Percentiles rank a stretch among this genome's conserved stretches.
Conservation (phyloP, 2,797 vertebrate species). For the Mus caroli region DNA sequence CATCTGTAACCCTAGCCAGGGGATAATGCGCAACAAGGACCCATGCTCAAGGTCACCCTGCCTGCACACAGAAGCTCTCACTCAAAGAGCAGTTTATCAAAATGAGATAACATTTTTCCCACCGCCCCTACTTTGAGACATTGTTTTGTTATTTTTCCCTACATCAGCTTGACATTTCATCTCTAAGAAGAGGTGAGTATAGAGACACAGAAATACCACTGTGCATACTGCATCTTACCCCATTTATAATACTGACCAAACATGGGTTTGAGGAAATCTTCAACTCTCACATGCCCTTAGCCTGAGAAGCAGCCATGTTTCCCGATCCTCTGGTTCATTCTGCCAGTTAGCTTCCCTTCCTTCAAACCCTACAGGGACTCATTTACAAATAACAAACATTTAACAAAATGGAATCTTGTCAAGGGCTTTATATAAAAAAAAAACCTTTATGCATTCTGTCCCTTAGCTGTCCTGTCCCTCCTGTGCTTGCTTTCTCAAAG, state of each 20-base stretch:
- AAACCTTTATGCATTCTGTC: conserved; percentile 49
- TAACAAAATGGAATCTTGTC: conserved; percentile 34
- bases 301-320: conserved; percentile 19
- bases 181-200: conserved; percentile 44
- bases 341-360: conserved; percentile 20
- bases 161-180: not conserved
- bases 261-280: not conserved
- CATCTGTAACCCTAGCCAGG: not conserved
- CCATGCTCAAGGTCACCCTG: not conserved
- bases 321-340: not conserved
- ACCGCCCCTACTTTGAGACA: conserved; percentile 25
- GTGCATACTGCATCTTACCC: not conserved
- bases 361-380: not conserved
- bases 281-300: not conserved
- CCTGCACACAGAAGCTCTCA: not conserved
- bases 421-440: not conserved
- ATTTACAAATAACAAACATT: conserved; percentile 62
- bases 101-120: not conserved
- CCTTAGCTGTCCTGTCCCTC: conserved; percentile 18
- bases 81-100: not conserved
- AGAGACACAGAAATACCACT: conserved; percentile 42
- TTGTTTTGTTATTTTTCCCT: conserved; percentile 52
- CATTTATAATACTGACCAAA: conserved; percentile 26
- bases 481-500: conserved; percentile 57
- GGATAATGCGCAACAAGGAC: not conserved